These are phyloP conservation scores for Gymnopithys bicolor DNA, from an alignment of 2,797 vertebrate genomes.

Conservation along the genomic window DNA sequence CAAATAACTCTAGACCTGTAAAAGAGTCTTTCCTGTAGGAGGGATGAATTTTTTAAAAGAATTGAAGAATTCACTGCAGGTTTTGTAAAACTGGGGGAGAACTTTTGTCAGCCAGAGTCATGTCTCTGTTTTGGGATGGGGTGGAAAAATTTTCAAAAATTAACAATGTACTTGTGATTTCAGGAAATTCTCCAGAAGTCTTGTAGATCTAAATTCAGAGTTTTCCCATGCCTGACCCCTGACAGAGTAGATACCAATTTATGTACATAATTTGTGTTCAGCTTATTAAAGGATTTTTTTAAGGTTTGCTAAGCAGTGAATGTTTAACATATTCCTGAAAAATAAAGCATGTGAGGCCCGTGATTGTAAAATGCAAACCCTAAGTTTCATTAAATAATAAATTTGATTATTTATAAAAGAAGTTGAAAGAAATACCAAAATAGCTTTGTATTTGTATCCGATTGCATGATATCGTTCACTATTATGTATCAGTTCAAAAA, in stretches of 20 bases:
- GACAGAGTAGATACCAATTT: neutral
- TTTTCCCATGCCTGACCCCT: neutral
- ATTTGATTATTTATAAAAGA: conserved; percentile 21
- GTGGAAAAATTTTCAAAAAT: neutral
- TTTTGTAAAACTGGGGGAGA: neutral
- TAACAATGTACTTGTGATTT: neutral
- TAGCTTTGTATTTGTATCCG: conserved; percentile 51
- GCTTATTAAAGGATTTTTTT: neutral
- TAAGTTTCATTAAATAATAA: neutral
- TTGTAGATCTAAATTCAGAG: neutral
- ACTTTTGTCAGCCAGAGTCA: neutral
- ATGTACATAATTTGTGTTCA: neutral
- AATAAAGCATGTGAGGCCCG: neutral
- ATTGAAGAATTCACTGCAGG: neutral
- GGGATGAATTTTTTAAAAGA: neutral
- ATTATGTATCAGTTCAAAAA: conserved; percentile 21
- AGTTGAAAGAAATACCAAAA: neutral
- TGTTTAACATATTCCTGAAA: neutral
- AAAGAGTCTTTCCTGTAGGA: neutral
- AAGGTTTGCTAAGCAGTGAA: neutral
- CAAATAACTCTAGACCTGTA: neutral
- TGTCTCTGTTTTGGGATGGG: neutral
- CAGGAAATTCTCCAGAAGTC: neutral
- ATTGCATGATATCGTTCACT: conserved; percentile 47
- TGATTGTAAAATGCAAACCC: neutral